These are phyloP conservation scores for Pedicia rivosa DNA, from an alignment of 2,888 invertebrate genomes.

Conservation along the genomic window DNA sequence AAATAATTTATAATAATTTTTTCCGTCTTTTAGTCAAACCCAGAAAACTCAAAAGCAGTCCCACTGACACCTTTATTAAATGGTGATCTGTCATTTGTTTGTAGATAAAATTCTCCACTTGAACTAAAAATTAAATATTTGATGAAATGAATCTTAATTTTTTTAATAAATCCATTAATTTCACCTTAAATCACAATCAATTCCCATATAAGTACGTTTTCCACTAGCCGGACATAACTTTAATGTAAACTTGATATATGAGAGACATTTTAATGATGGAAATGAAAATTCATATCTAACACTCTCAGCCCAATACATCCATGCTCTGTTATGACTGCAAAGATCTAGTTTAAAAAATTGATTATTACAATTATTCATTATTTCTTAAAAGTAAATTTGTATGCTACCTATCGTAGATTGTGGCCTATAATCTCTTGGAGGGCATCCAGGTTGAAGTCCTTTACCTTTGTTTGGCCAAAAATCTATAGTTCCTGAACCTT, in stretches of 20 bases:
- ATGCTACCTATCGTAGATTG: too few relatives aligned
- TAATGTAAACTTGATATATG: conserved; percentile 37
- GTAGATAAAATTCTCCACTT: conserved; percentile 26
- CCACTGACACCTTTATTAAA: conserved; percentile 20
- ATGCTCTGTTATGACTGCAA: conserved; percentile 44
- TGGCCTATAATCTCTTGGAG: conserved; percentile 23
- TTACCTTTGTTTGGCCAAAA: conserved; percentile 24
- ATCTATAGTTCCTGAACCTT: conserved; percentile 34
- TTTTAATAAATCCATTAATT: conserved; percentile 3
- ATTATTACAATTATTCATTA: conserved; percentile 21
- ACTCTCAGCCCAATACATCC: conserved; percentile 45
- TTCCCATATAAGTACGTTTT: conserved; percentile 20
- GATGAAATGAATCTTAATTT: not conserved
- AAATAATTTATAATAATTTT: too few relatives aligned
- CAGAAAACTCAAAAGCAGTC: not conserved
- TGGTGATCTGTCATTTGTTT: conserved; percentile 26
- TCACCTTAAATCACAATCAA: conserved; percentile 24
- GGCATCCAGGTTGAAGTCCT: conserved; percentile 15
- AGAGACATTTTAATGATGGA: conserved; percentile 37
- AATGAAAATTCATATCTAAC: conserved; percentile 31
- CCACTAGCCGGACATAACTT: conserved; percentile 11
- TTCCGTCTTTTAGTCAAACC: too few relatives aligned
- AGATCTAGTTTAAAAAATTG: conserved; percentile 28
- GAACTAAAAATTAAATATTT: conserved; percentile 15
- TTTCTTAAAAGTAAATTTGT: conserved; percentile 25